A percentile compares a stretch with the other conserved stretches of the same genome.
Conservation (phyloP, 2,888 invertebrate species). For the Nemoura dubitans region DNA sequence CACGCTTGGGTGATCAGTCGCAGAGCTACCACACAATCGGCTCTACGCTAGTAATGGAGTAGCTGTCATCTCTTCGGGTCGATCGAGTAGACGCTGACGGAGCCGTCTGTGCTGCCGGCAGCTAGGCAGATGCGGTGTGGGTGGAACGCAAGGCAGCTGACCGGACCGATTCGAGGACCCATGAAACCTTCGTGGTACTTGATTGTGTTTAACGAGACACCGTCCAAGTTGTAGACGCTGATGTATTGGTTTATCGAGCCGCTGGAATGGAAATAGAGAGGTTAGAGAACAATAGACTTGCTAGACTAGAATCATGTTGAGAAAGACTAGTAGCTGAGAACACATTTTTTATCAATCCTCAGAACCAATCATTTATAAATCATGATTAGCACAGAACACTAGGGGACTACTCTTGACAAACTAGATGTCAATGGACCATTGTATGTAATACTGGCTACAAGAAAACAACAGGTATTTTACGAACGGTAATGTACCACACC, state of each 20-base stretch:
- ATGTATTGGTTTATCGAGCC: conserved; percentile 83
- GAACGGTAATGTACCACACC: too few relatives aligned
- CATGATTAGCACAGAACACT: too few relatives aligned
- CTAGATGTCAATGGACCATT: too few relatives aligned
- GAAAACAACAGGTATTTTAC: too few relatives aligned
- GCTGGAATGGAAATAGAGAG: conserved; percentile 61
- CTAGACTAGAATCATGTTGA: too few relatives aligned
- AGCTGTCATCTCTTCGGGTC: conserved; percentile 50
- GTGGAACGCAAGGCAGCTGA: conserved; percentile 90
- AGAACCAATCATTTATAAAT: too few relatives aligned
- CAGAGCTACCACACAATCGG: background rate
- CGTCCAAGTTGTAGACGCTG: conserved; percentile 78
- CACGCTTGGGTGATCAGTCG: background rate
- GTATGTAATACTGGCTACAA: too few relatives aligned
- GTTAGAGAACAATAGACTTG: conserved; percentile 36
- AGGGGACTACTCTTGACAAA: too few relatives aligned
- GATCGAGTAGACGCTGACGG: conserved; percentile 77
- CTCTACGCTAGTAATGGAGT: conserved; percentile 23
- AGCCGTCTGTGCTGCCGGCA: conserved; percentile 86
- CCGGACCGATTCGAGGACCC: conserved; percentile 84
- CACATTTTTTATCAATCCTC: too few relatives aligned
- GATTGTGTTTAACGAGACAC: conserved; percentile 78
- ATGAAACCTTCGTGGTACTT: conserved; percentile 93
- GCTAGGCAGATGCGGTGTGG: conserved; percentile 85
- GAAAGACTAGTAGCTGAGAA: too few relatives aligned